Evolutionary conservation across 2,113 vertebrate species (phyloP).

Genomic region (Malurus elegans): DNA sequence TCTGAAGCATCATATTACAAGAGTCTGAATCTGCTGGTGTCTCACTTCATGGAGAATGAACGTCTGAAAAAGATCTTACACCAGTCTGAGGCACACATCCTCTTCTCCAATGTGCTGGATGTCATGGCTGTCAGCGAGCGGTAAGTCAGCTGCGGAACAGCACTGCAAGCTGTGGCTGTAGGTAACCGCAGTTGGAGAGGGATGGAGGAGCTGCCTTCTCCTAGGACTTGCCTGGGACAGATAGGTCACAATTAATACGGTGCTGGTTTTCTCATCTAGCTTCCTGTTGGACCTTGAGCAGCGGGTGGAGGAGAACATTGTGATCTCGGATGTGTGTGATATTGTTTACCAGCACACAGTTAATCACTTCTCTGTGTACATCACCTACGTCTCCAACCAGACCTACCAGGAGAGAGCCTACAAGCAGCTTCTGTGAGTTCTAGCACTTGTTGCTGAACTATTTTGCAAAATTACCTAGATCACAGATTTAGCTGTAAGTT

Average conservation of each 20-base stretch:
- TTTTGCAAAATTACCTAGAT: not conserved
- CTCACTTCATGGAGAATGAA: conserved; percentile 90
- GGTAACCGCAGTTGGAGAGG: not conserved
- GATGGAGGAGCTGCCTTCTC: not conserved
- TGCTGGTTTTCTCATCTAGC: conserved; percentile 65
- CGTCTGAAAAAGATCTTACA: conserved; percentile 84
- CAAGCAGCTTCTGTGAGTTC: conserved; percentile 90
- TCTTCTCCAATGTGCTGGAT: conserved; percentile 95
- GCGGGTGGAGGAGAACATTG: conserved; percentile 89
- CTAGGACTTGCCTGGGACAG: not conserved
- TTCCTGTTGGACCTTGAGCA: conserved; percentile 93
- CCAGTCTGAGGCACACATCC: conserved; percentile 90
- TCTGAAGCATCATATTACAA: conserved; percentile 97
- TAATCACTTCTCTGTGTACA: conserved; percentile 87
- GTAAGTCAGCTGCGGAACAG: conserved; percentile 64
- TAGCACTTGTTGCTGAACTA: not conserved
- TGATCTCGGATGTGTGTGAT: conserved; percentile 93
- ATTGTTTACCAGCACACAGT: conserved; percentile 85
- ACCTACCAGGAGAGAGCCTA: conserved; percentile 95
- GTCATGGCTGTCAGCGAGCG: conserved; percentile 93
- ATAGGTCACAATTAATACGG: not conserved
- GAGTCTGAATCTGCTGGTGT: conserved; percentile 90
- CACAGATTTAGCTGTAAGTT: not conserved
- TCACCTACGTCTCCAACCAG: conserved; percentile 95
- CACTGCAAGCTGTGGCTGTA: not conserved